These are phyloP conservation scores for Mallotus villosus DNA, from an alignment of 2,797 vertebrate species.

Conservation along the genomic window DNA sequence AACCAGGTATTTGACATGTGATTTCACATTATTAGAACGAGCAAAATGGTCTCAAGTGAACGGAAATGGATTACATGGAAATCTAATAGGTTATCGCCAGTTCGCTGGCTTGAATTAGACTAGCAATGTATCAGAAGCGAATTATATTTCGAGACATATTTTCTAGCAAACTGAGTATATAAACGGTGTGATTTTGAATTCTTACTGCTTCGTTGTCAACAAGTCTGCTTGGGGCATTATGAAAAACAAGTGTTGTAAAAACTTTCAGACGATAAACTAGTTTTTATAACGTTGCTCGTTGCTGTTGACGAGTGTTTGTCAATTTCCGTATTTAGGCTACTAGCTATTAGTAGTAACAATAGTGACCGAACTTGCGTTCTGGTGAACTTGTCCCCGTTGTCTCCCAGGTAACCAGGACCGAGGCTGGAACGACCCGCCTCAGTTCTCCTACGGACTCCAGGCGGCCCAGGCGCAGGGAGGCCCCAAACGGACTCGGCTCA, in stretches of 20 bases:
- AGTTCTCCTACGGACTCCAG: slow-evolving; percentile 90
- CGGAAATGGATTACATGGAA: no score
- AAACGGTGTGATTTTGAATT: not conserved
- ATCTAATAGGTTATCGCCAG: no score
- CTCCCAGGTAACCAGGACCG: slow-evolving; percentile 85
- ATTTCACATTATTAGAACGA: not conserved
- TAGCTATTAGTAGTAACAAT: not conserved
- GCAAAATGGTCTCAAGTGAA: no score
- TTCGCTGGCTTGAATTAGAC: no score
- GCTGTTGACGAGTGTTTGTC: no score
- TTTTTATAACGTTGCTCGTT: not conserved
- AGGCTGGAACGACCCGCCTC: slow-evolving; percentile 94
- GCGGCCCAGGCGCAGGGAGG: slow-evolving; percentile 52
- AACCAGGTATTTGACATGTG: slow-evolving; percentile 65
- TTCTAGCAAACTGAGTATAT: no score
- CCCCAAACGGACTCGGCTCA: slow-evolving; percentile 70
- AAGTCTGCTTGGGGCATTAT: no score
- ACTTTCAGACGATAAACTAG: no score
- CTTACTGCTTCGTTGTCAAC: not conserved
- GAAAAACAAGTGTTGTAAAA: no score
- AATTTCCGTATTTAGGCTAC: not conserved
- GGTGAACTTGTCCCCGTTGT: not conserved
- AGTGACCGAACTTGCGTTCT: not conserved
- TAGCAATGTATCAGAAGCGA: no score
- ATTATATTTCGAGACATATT: no score